Percentiles rank a stretch among this genome's conserved stretches.
phyloP scores from a whole-genome alignment of 2,797 vertebrate genomes.

The Bovichtus variegatus region DNA sequence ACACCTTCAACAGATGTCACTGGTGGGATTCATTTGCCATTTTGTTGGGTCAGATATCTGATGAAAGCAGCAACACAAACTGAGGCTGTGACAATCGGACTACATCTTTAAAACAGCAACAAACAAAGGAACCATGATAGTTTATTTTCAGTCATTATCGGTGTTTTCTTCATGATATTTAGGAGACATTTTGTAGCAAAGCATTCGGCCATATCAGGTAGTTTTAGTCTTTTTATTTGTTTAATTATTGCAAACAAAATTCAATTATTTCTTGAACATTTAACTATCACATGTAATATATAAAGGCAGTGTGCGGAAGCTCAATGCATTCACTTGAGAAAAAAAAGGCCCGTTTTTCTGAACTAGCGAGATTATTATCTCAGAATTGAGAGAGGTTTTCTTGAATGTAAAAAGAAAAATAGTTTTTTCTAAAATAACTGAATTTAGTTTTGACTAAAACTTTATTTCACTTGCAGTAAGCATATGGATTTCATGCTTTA shows the following conservation, averaged over 20 bases:
- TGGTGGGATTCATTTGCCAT: slow-evolving; percentile 11
- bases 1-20: slow-evolving; percentile 51
- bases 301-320: not conserved
- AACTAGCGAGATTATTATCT: no score
- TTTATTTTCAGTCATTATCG: not conserved
- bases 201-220: not conserved
- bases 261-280: not conserved
- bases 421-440: no score
- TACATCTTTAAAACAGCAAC: not conserved
- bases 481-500: not conserved
- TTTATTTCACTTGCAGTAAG: not conserved
- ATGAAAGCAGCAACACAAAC: not conserved
- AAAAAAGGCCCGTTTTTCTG: no score
- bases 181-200: not conserved
- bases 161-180: not conserved
- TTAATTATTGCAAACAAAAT: not conserved
- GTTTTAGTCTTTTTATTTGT: not conserved
- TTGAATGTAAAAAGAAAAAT: no score
- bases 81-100: not conserved
- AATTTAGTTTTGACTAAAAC: not conserved
- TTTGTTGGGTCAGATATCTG: not conserved
- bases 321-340: no score
- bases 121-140: not conserved
- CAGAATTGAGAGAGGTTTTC: no score
- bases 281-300: not conserved